A percentile compares a stretch with the other conserved stretches of the same genome.
Evolutionary conservation across 2,888 invertebrate species (phyloP).

Genomic region (Eustalomyia histrio): DNA sequence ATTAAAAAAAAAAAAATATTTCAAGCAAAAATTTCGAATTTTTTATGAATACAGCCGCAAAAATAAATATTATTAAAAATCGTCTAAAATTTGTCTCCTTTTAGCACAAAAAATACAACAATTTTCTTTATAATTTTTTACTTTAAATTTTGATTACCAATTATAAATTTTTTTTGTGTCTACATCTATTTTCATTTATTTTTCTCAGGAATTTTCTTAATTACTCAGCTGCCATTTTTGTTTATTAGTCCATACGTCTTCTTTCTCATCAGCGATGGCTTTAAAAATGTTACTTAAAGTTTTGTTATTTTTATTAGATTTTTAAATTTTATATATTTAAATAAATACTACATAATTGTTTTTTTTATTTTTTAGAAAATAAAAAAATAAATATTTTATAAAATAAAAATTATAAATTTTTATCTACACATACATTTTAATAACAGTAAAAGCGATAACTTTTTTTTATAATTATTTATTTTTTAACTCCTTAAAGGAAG

Average conservation of each 20-base stretch:
- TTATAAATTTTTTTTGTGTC: conserved; percentile 12
- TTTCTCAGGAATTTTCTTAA: neutral
- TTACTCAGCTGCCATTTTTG: neutral
- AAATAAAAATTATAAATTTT: conserved; percentile 48
- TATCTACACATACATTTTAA: conserved; percentile 59
- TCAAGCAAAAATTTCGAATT: neutral
- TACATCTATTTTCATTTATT: neutral
- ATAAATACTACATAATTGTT: conserved; percentile 11
- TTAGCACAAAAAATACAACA: conserved; percentile 12
- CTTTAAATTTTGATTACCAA: conserved; percentile 45
- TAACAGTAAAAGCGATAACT: conserved; percentile 65
- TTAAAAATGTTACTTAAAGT: neutral
- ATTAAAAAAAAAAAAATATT: neutral
- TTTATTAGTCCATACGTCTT: neutral
- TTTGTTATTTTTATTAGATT: neutral
- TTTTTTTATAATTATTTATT: conserved; percentile 32
- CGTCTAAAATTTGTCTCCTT: neutral
- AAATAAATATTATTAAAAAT: neutral
- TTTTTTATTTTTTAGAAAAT: neutral
- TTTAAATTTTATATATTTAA: neutral
- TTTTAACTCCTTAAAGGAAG: conserved; percentile 3
- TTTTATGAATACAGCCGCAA: no score
- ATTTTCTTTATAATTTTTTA: conserved; percentile 16
- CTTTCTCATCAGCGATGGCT: neutral
- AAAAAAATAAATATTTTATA: conserved; percentile 50